These are phyloP conservation scores for Clepsis dumicolana DNA, from an alignment of 2,888 invertebrate species.

Conservation along the genomic window DNA sequence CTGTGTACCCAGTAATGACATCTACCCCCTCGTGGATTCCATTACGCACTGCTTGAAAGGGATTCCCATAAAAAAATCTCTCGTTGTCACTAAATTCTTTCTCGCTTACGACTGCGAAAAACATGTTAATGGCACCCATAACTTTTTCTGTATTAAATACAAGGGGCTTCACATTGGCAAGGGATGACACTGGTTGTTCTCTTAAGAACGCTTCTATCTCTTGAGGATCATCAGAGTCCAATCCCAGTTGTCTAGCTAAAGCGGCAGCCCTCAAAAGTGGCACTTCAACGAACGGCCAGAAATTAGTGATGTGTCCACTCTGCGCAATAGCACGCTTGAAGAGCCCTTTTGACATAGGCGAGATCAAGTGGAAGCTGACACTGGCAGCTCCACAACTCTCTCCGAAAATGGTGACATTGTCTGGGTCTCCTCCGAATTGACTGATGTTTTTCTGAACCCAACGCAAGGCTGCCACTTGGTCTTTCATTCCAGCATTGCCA, in stretches of 20 bases:
- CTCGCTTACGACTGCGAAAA: constrained; percentile 56
- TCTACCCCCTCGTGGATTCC: constrained; percentile 85
- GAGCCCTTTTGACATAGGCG: constrained; percentile 49
- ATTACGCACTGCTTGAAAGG: constrained; percentile 65
- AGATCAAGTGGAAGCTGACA: constrained; percentile 47
- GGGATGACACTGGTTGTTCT: constrained; percentile 14
- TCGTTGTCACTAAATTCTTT: constrained; percentile 57
- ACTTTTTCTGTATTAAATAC: constrained; percentile 11
- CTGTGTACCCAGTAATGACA: constrained; percentile 89
- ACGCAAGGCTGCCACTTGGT: constrained; percentile 48
- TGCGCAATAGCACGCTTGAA: constrained; percentile 84
- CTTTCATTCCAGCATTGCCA: constrained; percentile 52
- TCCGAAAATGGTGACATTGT: constrained; percentile 51
- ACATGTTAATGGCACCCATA: constrained; percentile 45
- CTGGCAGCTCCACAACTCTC: constrained; percentile 50
- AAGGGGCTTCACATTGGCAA: constrained; percentile 5
- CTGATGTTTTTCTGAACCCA: constrained; percentile 51
- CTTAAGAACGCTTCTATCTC: constrained; percentile 14
- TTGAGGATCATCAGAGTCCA: constrained; percentile 22
- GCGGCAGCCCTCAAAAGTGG: constrained; percentile 10
- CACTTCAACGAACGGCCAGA: constrained; percentile 12
- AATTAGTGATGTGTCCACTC: constrained; percentile 79
- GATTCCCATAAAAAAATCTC: constrained; percentile 57
- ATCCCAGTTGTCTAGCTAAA: constrained; percentile 35
- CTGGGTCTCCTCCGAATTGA: constrained; percentile 49